Base-by-base conservation (phyloP, 2,113 vertebrate genomes). In the Apteryx mantelli region DNA sequence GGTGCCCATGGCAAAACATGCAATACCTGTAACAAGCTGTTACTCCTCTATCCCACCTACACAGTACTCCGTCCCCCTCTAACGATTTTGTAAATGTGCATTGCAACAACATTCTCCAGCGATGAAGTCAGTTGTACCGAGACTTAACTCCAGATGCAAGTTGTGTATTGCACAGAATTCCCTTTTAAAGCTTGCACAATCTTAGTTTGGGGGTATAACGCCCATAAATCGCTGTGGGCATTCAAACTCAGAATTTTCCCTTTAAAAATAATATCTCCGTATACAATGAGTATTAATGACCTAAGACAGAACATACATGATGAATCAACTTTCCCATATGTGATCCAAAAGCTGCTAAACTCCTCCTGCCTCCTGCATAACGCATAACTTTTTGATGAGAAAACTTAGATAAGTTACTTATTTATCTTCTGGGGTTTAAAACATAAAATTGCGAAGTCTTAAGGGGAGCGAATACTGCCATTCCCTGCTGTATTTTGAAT, bases 11-110 rank as follows among this genome's bases (percentile, higher is more conserved):
- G 94, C 86, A 81, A 79, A 86, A 38, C 1, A 30, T 6, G 91
- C 74, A 94, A 92, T 9, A 80, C 70, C 84, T 80, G 48, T 13
- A 58, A 89, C 86, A 89, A 94, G 89, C 87, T 68, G 79, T 2
- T 93, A 79, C 91, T 94, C 48, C 89, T 92, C 94, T 36, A 19
- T 48, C 13, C 93, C 95, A 91, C 95, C 86, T 55, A 95, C 89
- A 40, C 94, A 73, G 58, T 18, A 11, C 61, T 19, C 4, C 6
- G 38, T 14, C 19, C 63, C 48, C n/a, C 32, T 8, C 11, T 15
- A 13, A 10, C 8, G 69, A 11, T 48, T 34, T 86, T 36, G 92
- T 22, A 81, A 94, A 65, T 6, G 28, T 1, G 26, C 53, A 1
- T 24, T 64, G 75, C 89, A 86, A 91, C 91, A 65, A 55, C 94